A percentile compares a stretch with the other conserved stretches of the same genome.
phyloP scores from a whole-genome alignment of 2,888 invertebrate species.

The Phortica magna region DNA sequence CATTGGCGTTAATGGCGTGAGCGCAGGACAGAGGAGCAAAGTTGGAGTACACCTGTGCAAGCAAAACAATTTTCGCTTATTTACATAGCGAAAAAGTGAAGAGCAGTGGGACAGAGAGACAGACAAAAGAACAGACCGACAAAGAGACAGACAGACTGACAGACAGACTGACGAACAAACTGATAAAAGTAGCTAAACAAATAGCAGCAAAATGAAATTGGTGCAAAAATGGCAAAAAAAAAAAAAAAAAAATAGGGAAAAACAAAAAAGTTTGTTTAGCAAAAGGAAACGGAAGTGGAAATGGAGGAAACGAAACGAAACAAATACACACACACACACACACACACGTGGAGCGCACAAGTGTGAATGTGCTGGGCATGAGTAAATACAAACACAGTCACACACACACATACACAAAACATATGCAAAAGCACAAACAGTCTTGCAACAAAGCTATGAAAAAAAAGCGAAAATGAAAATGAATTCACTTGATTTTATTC shows the following conservation, averaged over 20 bases:
- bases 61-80: slow-evolving; percentile 58
- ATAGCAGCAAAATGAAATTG: slow-evolving; percentile 48
- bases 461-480: slow-evolving; percentile 33
- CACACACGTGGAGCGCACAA: background rate
- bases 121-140: background rate
- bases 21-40: slow-evolving; percentile 28
- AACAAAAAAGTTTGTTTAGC: slow-evolving; percentile 57
- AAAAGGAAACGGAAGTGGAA: slow-evolving; percentile 48
- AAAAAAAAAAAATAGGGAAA: slow-evolving; percentile 56
- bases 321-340: slow-evolving; percentile 21
- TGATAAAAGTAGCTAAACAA: slow-evolving; percentile 8
- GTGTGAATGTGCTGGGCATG: background rate
- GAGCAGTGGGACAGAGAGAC: background rate
- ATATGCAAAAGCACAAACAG: slow-evolving; percentile 24
- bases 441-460: background rate
- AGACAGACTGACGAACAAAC: slow-evolving; percentile 28
- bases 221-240: slow-evolving; percentile 51
- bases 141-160: slow-evolving; percentile 39
- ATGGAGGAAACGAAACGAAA: slow-evolving; percentile 2
- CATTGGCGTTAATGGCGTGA: slow-evolving; percentile 57
- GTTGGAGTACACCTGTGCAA: slow-evolving; percentile 3
- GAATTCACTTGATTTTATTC: slow-evolving; percentile 42
- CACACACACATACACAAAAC: slow-evolving; percentile 42
- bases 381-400: slow-evolving; percentile 12
- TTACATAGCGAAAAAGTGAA: slow-evolving; percentile 52